A percentile compares a stretch with the other conserved stretches of the same genome.
These are phyloP conservation scores for human (Homo sapiens) DNA, from an alignment of 2,113 vertebrate species.

Conservation along the genomic window DNA sequence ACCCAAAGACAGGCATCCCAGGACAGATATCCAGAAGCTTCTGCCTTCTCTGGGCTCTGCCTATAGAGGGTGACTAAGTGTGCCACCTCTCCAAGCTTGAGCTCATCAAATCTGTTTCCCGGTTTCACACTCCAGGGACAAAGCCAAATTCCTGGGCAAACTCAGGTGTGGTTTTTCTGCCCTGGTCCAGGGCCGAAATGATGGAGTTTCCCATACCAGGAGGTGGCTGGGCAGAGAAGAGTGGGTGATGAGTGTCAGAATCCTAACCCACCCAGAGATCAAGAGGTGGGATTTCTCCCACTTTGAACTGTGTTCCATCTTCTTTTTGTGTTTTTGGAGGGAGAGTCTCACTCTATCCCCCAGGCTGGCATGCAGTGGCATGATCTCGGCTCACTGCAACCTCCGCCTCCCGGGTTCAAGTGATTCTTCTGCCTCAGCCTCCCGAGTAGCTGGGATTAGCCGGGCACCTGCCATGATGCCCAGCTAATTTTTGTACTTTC, in stretches of 20 bases:
- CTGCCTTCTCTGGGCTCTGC: neutral
- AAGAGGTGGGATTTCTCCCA: neutral
- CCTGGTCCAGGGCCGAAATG: neutral
- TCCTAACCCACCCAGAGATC: neutral
- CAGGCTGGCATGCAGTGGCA: no score
- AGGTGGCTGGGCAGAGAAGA: neutral
- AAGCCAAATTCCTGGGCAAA: slow-evolving; percentile 43
- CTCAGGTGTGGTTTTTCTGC: slow-evolving; percentile 17
- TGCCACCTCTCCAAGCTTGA: neutral
- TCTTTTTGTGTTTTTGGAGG: neutral
- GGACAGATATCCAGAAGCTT: neutral
- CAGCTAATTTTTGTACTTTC: no score
- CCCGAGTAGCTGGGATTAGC: no score
- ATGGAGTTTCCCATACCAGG: neutral
- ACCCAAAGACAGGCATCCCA: neutral
- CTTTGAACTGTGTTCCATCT: neutral
- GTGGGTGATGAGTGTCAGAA: neutral
- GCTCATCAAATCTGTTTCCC: slow-evolving; percentile 31
- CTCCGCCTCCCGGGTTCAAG: no score
- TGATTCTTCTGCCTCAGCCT: no score
- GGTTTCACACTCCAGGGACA: slow-evolving; percentile 30
- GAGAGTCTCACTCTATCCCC: no score
- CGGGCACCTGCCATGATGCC: no score
- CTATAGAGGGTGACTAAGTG: neutral
- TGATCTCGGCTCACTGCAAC: no score